A percentile compares a stretch with the other conserved stretches of the same genome.
Conservation (phyloP, 2,797 vertebrate species). For the Menidia menidia region DNA sequence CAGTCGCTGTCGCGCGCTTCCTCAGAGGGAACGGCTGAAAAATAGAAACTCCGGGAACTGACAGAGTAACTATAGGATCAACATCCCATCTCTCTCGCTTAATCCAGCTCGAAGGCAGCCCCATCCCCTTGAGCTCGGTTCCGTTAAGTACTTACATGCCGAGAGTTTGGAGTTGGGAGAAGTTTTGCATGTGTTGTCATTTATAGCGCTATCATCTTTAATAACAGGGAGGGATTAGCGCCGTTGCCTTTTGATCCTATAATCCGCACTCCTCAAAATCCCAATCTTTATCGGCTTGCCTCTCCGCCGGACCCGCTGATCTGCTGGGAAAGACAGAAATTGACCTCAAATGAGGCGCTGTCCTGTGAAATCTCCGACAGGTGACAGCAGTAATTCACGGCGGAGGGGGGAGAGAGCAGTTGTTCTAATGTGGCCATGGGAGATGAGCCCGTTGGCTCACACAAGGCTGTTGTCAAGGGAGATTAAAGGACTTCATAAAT, state of each 20-base stretch:
- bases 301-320: conserved; percentile 75
- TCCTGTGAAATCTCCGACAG: conserved; percentile 76
- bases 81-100: conserved; percentile 68
- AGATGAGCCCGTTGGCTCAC: conserved; percentile 70
- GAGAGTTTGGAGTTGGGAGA: conserved; percentile 74
- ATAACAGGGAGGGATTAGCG: conserved; percentile 83
- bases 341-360: conserved; percentile 76
- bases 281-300: conserved; percentile 76
- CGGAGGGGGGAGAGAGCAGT: conserved; percentile 46
- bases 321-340: conserved; percentile 67
- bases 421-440: conserved; percentile 64
- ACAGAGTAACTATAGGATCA: conserved; percentile 67
- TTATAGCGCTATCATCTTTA: conserved; percentile 83
- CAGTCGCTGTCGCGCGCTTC: conserved; percentile 47
- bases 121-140: conserved; percentile 66
- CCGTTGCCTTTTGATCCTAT: conserved; percentile 82
- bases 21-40: conserved; percentile 22
- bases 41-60: conserved; percentile 42
- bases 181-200: conserved; percentile 85
- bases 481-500: conserved; percentile 80
- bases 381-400: conserved; percentile 73
- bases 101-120: conserved; percentile 72
- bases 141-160: conserved; percentile 76
- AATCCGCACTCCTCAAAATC: conserved; percentile 77
- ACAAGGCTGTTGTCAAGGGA: conserved; percentile 70